Percentiles rank a stretch among this genome's conserved stretches.
These are phyloP conservation scores for Beris morrisii DNA, from an alignment of 2,888 invertebrate genomes.

Conservation along the genomic window DNA sequence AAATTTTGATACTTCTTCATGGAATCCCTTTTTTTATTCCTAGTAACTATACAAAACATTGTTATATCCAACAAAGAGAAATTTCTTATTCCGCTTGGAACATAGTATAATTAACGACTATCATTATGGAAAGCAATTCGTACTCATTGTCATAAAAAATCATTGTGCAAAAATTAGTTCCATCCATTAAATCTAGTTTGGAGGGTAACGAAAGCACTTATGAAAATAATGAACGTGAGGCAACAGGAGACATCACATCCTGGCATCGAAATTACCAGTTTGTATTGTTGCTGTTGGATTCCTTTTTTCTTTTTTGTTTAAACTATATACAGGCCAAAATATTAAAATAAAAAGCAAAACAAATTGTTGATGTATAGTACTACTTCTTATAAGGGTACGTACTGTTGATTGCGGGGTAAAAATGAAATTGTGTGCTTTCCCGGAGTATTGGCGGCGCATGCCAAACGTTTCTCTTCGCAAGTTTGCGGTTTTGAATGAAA, in stretches of 20 bases:
- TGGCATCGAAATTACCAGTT: conserved; percentile 32
- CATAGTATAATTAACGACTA: too few relatives aligned
- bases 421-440: background rate
- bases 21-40: too few relatives aligned
- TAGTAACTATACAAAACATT: too few relatives aligned
- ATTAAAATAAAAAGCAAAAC: conserved; percentile 33
- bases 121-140: too few relatives aligned
- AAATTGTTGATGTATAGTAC: conserved; percentile 21
- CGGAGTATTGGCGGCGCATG: conserved; percentile 25
- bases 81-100: too few relatives aligned
- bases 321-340: conserved; percentile 25
- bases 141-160: conserved; percentile 1
- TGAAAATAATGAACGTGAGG: conserved; percentile 15
- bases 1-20: too few relatives aligned
- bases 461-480: background rate
- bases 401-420: background rate
- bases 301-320: conserved; percentile 22
- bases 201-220: conserved; percentile 12
- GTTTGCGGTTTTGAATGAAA: conserved; percentile 7
- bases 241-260: conserved; percentile 38
- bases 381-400: background rate
- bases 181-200: conserved; percentile 13
- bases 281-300: conserved; percentile 14
- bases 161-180: conserved; percentile 26
- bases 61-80: too few relatives aligned